These are phyloP conservation scores for Acanthosepion esculentum DNA, from an alignment of 2,888 invertebrate species.

Conservation along the genomic window DNA sequence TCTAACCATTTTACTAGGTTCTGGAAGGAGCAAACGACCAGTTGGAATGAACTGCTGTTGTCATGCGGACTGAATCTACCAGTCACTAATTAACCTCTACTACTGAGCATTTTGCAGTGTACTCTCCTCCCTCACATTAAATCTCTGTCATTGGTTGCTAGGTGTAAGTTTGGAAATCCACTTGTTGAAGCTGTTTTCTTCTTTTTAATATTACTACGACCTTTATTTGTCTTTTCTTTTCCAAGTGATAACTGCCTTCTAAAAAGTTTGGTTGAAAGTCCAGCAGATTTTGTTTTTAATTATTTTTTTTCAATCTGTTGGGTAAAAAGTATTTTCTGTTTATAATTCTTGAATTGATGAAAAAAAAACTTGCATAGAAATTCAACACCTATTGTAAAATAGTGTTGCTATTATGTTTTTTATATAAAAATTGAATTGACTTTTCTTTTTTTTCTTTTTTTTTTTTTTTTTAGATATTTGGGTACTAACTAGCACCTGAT, in stretches of 20 bases:
- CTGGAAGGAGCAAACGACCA: slow-evolving; percentile 47
- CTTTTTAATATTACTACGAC: not conserved
- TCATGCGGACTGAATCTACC: slow-evolving; percentile 47
- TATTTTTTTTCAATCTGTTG: too few species aligned
- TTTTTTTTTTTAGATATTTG: too few species aligned
- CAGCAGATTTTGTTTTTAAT: too few species aligned
- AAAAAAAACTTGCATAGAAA: too few species aligned
- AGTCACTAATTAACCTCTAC: slow-evolving; percentile 44
- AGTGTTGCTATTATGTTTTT: too few species aligned
- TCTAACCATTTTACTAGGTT: slow-evolving; percentile 47
- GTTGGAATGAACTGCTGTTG: slow-evolving; percentile 48
- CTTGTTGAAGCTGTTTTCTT: slow-evolving; percentile 14
- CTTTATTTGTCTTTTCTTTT: not conserved
- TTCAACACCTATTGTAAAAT: too few species aligned
- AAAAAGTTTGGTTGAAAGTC: slow-evolving; percentile 2
- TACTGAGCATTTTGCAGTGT: slow-evolving; percentile 49
- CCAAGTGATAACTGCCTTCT: not conserved
- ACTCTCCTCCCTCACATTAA: slow-evolving; percentile 42
- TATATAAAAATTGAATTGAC: too few species aligned
- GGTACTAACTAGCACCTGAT: too few species aligned
- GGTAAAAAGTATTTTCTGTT: too few species aligned
- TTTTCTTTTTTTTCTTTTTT: too few species aligned
- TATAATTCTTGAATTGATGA: too few species aligned
- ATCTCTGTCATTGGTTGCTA: not conserved
- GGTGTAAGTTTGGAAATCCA: slow-evolving; percentile 39